Conservation (phyloP, 2,113 vertebrate genomes). For the Campylorhamphus procurvoides region DNA sequence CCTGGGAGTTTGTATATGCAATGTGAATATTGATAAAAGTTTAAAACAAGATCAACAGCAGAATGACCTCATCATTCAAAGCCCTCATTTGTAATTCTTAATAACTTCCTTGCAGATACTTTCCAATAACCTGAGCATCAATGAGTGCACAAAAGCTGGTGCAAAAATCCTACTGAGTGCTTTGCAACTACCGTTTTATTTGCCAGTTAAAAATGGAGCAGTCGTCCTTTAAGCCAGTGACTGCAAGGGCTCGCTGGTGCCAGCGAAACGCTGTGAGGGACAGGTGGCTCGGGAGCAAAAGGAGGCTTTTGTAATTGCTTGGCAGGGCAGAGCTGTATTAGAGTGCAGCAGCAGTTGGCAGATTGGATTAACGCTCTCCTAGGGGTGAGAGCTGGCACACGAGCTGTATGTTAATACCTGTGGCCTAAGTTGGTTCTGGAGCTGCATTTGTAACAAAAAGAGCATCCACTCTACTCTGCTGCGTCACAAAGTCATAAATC, state of each 20-base stretch:
- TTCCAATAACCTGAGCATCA: background rate
- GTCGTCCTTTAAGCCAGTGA: background rate
- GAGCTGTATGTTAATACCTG: conserved; percentile 55
- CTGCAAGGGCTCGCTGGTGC: background rate
- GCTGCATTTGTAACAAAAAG: background rate
- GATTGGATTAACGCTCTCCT: conserved; percentile 59
- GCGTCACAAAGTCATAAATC: background rate
- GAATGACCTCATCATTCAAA: background rate
- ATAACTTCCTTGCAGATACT: background rate
- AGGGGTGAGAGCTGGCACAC: conserved; percentile 38
- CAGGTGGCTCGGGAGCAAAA: conserved; percentile 56
- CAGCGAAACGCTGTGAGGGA: conserved; percentile 14
- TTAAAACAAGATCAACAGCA: background rate
- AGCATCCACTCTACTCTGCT: background rate
- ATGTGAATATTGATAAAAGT: background rate
- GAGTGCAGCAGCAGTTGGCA: conserved; percentile 64
- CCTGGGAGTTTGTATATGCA: background rate
- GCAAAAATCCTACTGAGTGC: background rate
- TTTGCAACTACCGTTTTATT: background rate
- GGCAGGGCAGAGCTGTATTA: conserved; percentile 46
- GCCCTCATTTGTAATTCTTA: background rate
- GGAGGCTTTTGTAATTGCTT: conserved; percentile 66
- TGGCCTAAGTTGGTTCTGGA: background rate
- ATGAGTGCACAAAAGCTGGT: background rate
- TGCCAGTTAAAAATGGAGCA: background rate